Evolutionary conservation across 2,888 invertebrate species (phyloP), one percentile per base, ranked within the genome.

Genomic region (Gryllus longicercus): DNA sequence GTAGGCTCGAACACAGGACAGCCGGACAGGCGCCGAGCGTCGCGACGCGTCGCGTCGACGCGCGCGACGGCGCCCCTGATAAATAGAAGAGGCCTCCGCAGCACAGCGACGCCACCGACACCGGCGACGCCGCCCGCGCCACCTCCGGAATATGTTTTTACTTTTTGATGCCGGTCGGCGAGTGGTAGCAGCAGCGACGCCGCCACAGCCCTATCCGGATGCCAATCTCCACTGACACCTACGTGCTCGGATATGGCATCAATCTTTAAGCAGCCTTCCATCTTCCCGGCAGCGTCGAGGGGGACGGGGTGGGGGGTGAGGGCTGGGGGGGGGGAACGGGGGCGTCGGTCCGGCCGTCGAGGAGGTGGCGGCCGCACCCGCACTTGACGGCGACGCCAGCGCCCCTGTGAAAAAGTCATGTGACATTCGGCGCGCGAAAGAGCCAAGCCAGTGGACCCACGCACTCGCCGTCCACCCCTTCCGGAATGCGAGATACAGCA

Each of bases 201-300:
- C 63, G 63, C 63, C 63, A 14, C 63, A 63, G 63, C 63, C 63
- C 63, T 16, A 8, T 63, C 76, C 23, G 76, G 76, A 76, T 76
- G 76, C 76, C 76, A 76, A 76, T 76, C 76, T 76, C 76, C 75
- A 25, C 76, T 79, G 79, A 79, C 79, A 79, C 75, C 51, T 79
- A 79, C 51, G 79, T 79, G 79, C 75, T 51, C 25, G 76, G 79
- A 76, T 76, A 79, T 76, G 76, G 51, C 38, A 76, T 79, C 79
- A 76, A 79, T 76, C 76, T 79, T 79, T 79, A 79, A 79, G 51
- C 79, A 79, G 75, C 79, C 76, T 79, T 79, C 79, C 79, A 79
- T 79, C 79, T 79, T 79, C 51, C 51, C 50, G 21, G 21, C n/a
- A n/a, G n/a, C n/a, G n/a, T n/a, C n/a, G n/a, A n/a, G n/a, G n/a